Evolutionary conservation across 2,888 invertebrate genomes (phyloP).

Genomic region (Timema cristinae): DNA sequence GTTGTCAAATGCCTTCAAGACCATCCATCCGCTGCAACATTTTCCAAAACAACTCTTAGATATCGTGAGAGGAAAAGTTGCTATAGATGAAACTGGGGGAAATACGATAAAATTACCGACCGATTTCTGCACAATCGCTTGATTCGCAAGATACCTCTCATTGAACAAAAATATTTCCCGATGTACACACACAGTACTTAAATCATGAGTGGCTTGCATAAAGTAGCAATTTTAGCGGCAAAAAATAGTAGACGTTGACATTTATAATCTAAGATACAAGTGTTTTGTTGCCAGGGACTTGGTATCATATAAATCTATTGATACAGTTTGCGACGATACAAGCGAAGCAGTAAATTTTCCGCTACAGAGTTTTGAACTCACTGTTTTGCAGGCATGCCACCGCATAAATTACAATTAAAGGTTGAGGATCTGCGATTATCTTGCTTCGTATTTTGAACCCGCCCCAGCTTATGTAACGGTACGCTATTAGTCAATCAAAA

Average conservation of each 20-base stretch:
- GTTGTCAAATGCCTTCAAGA: slow-evolving; percentile 7
- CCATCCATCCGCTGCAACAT: not conserved
- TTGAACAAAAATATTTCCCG: slow-evolving; percentile 18
- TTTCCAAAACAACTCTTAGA: slow-evolving; percentile 20
- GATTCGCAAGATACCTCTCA: slow-evolving; percentile 20
- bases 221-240: slow-evolving; percentile 21
- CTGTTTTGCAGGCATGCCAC: not conserved
- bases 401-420: not conserved
- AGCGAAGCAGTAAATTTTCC: not conserved
- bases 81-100: slow-evolving; percentile 11
- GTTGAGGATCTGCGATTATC: not conserved
- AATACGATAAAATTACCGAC: slow-evolving; percentile 13
- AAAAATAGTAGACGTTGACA: slow-evolving; percentile 19
- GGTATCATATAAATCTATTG: not conserved
- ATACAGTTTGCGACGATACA: not conserved
- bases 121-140: slow-evolving; percentile 17
- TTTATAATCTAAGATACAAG: slow-evolving; percentile 18
- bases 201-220: slow-evolving; percentile 16
- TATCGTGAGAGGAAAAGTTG: slow-evolving; percentile 18
- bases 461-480: not conserved
- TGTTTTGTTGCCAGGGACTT: not conserved
- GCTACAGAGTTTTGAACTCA: not conserved
- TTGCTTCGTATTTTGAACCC: not conserved
- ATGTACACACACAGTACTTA: not conserved
- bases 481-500: not conserved